Evolutionary conservation across 2,113 vertebrate species (phyloP), one percentile per base, ranked within the genome.

Genomic region (Lucifuga dentata): DNA sequence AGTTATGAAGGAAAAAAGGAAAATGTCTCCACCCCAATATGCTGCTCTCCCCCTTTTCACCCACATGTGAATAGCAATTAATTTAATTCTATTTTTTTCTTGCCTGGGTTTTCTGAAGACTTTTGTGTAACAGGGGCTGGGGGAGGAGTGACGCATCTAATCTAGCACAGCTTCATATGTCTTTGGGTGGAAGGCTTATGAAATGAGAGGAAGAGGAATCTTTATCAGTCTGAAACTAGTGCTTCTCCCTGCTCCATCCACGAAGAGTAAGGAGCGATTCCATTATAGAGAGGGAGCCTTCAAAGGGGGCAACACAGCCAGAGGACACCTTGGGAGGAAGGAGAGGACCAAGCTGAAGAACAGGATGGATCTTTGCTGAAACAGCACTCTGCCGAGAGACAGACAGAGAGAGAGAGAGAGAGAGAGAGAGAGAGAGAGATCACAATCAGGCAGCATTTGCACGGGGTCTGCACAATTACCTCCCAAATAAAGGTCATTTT

Each of bases 141-240:
- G 94, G 61, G 55, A 39, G 53, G 69, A 93, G 94, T 95, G 94
- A 93, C 94, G 95, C 91, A 95, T 95, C 93, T 97, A 96, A 95
- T 95, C 95, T 96, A 93, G 93, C 92, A 88, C 89, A 92, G 94
- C 93, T 94, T 95, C 90, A 93, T 95, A 95, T 96, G 94, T 29
- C 26, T 29, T 3, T 29, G 95, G 87, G 88, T 92, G 91, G 93
- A 94, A 94, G 93, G 95, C 95, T 94, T 96, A 94, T 97, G 94
- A 97, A 98, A 96, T 96, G 93, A 95, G 95, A 93, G 94, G 93
- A 93, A 95, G 93, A 93, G 92, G 93, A 95, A 95, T 97, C 95
- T 94, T 97, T 97, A 98, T 98, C 95, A 94, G 94, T 92, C 91
- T 93, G 93, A 94, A 96, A 96, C 96, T 95, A 96, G 94, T 91